Percentiles rank a stretch among this genome's conserved stretches.
phyloP scores from a whole-genome alignment of 1,140 invertebrate genomes.

The Pogonomyrmex barbatus region DNA sequence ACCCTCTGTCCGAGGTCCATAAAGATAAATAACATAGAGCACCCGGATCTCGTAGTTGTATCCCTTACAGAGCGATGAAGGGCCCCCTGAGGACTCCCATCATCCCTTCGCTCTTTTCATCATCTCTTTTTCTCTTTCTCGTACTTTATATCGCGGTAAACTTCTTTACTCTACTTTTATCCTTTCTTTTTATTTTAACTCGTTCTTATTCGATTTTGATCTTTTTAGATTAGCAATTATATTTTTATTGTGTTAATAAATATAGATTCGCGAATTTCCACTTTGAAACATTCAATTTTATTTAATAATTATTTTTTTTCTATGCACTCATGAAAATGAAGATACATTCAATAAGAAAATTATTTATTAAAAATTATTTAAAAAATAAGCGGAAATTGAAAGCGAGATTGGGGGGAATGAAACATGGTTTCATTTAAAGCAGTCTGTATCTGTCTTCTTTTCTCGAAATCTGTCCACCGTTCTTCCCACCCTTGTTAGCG shows the following conservation, averaged over 20 bases:
- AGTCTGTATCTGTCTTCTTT: conserved; percentile 61
- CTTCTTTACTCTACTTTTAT: conserved; percentile 56
- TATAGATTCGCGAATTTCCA: background rate
- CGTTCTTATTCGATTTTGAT: conserved; percentile 27
- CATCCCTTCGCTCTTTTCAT: conserved; percentile 50
- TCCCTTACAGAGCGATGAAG: conserved; percentile 69
- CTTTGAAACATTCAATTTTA: conserved; percentile 24
- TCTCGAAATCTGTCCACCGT: conserved; percentile 62
- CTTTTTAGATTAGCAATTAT: conserved; percentile 23
- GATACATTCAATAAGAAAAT: background rate
- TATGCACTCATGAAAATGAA: background rate
- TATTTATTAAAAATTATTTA: background rate
- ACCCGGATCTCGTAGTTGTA: conserved; percentile 69
- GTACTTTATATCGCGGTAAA: conserved; percentile 14
- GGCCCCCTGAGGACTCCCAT: conserved; percentile 59
- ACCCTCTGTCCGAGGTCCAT: conserved; percentile 86
- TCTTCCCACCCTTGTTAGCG: conserved; percentile 85
- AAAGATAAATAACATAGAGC: conserved; percentile 85
- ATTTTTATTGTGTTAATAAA: background rate
- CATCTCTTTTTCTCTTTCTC: conserved; percentile 46
- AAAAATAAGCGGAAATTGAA: background rate
- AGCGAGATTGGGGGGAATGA: background rate
- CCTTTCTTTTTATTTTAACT: conserved; percentile 41
- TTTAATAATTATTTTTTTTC: background rate
- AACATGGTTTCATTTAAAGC: conserved; percentile 63